Evolutionary conservation across 64 coral and sea anemone species (phyloP).

Genomic region (Montipora cactus): DNA sequence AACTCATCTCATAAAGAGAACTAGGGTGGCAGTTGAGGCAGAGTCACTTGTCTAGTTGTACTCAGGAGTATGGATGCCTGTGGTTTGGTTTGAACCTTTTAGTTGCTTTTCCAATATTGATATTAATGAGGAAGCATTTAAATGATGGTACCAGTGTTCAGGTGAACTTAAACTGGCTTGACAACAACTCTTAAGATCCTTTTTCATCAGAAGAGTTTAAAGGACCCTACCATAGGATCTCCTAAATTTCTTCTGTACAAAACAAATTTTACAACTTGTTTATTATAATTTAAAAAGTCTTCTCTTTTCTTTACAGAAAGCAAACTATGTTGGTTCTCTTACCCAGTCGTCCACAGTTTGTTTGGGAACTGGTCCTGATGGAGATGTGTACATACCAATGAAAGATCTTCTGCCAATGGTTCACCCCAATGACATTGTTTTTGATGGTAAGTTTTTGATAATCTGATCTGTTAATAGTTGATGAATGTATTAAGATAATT

Average conservation of each 20-base stretch:
- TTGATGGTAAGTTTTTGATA: constrained; percentile 78
- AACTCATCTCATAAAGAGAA: too few relatives aligned
- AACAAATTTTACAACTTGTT: not conserved
- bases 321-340: constrained; percentile 97
- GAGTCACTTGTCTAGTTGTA: too few relatives aligned
- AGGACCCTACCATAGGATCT: not conserved
- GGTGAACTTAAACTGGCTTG: too few relatives aligned
- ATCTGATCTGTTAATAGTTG: not conserved
- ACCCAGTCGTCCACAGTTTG: constrained; percentile 98
- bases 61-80: too few relatives aligned
- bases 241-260: not conserved
- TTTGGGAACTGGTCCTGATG: constrained; percentile 82
- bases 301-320: constrained; percentile 51
- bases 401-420: constrained; percentile 98
- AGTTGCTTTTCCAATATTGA: too few relatives aligned
- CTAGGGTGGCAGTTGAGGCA: too few relatives aligned
- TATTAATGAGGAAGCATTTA: too few relatives aligned
- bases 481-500: not conserved
- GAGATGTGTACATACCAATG: constrained; percentile 88
- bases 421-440: constrained; percentile 94
- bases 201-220: not conserved
- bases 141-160: too few relatives aligned
- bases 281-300: not conserved
- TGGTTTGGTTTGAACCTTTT: too few relatives aligned
- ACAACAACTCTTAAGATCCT: not conserved